Evolutionary conservation across 2,797 vertebrate species (phyloP).

Genomic region (Hylomyscus alleni): DNA sequence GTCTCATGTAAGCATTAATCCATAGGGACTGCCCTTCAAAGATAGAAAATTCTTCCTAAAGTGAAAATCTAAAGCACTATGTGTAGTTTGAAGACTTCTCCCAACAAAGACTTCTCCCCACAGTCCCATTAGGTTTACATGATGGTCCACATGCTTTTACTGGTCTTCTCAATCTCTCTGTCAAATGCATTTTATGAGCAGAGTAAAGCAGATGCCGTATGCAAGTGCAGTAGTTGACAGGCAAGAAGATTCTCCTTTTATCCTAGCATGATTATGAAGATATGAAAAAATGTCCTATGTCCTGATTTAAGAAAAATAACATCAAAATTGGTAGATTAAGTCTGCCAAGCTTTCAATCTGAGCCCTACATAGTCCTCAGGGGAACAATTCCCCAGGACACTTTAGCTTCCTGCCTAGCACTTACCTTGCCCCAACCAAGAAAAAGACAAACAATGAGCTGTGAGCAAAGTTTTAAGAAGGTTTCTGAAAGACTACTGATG

Average conservation of each 20-base stretch:
- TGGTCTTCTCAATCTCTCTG: neutral
- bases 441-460: constrained; percentile 64
- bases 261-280: neutral
- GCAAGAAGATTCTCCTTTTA: neutral
- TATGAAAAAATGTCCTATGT: constrained; percentile 6
- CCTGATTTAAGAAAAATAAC: constrained; percentile 6
- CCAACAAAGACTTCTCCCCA: neutral
- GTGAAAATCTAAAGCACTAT: neutral
- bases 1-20: neutral
- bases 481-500: constrained; percentile 58
- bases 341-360: constrained; percentile 35
- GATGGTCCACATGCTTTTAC: neutral
- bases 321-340: neutral
- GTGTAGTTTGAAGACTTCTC: neutral
- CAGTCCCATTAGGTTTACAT: neutral
- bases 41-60: neutral
- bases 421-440: constrained; percentile 69
- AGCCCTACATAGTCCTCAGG: neutral
- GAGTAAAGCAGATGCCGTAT: neutral
- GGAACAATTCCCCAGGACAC: constrained; percentile 14
- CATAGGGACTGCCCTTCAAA: neutral
- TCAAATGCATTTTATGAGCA: neutral
- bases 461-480: constrained; percentile 52
- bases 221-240: neutral
- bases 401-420: constrained; percentile 29